Percentiles rank a stretch among this genome's conserved stretches.
phyloP scores from a whole-genome alignment of 2,888 invertebrate species.

The Ormyrus rosae region DNA sequence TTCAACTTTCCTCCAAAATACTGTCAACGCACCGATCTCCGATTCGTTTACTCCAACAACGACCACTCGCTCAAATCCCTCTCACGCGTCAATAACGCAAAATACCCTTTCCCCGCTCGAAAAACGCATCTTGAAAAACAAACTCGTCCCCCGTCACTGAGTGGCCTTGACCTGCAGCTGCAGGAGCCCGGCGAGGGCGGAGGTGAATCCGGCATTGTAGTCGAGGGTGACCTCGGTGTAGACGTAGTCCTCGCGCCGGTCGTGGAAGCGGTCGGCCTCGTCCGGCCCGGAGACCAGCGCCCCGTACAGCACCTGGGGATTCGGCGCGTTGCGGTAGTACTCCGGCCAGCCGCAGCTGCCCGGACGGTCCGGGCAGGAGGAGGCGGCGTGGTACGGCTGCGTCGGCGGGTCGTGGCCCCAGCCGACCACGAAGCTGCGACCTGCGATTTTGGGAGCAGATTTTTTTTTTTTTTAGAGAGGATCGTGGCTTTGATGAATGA shows the following conservation, averaged over 20 bases:
- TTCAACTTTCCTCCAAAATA: no score
- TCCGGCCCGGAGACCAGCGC: conserved; percentile 80
- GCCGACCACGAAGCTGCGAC: conserved; percentile 78
- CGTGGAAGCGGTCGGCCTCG: conserved; percentile 77
- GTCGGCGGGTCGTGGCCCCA: conserved; percentile 77
- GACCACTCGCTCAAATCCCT: no score
- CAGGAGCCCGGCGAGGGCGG: conserved; percentile 77
- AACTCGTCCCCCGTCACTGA: not conserved
- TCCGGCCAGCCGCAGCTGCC: conserved; percentile 77
- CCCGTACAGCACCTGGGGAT: conserved; percentile 78
- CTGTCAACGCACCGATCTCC: no score
- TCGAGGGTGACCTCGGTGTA: conserved; percentile 79
- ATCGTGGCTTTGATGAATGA: no score
- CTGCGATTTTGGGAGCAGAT: conserved; percentile 60
- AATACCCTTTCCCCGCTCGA: no score
- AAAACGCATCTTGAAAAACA: no score
- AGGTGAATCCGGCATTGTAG: conserved; percentile 79
- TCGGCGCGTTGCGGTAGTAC: conserved; percentile 74
- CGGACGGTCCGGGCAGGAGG: conserved; percentile 78
- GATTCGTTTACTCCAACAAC: no score
- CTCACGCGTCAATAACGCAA: no score
- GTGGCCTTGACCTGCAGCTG: conserved; percentile 65
- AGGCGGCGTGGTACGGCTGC: conserved; percentile 78
- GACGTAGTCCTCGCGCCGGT: conserved; percentile 77
- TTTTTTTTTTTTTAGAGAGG: no score